phyloP scores from a whole-genome alignment of 2,888 invertebrate species.

The Cheilosia vulpina region DNA sequence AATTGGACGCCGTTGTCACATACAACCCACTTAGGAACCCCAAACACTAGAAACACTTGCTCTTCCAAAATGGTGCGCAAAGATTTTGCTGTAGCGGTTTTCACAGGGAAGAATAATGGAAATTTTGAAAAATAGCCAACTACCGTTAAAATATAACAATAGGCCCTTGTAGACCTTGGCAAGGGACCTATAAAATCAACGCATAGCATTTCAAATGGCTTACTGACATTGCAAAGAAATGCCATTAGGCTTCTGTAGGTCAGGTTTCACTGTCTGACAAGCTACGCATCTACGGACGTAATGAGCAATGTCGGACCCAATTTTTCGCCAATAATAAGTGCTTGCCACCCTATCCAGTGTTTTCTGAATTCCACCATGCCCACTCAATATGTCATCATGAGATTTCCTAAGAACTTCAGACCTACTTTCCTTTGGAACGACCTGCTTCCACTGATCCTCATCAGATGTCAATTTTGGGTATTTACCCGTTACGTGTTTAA shows the following conservation, averaged over 20 bases:
- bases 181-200: slow-evolving; percentile 53
- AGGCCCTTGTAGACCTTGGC: slow-evolving; percentile 33
- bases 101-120: slow-evolving; percentile 46
- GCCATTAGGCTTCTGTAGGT: slow-evolving; percentile 17
- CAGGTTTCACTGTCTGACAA: slow-evolving; percentile 8
- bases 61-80: slow-evolving; percentile 23
- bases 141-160: slow-evolving; percentile 31
- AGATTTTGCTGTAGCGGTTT: slow-evolving; percentile 29
- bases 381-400: slow-evolving; percentile 2
- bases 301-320: not conserved
- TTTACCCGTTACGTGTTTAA: not conserved
- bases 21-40: slow-evolving; percentile 17
- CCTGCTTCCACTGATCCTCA: not conserved
- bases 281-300: slow-evolving; percentile 8
- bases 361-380: slow-evolving; percentile 13
- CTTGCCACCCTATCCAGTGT: not conserved
- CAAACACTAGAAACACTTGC: not conserved
- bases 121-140: slow-evolving; percentile 55
- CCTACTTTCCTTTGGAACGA: not conserved
- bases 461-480: not conserved
- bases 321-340: slow-evolving; percentile 19
- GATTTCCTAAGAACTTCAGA: not conserved
- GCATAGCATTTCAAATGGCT: slow-evolving; percentile 41
- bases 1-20: slow-evolving; percentile 30
- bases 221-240: not conserved